Evolutionary conservation across 2,888 invertebrate genomes (phyloP).

Genomic region (Chloroclystis v-ata): DNA sequence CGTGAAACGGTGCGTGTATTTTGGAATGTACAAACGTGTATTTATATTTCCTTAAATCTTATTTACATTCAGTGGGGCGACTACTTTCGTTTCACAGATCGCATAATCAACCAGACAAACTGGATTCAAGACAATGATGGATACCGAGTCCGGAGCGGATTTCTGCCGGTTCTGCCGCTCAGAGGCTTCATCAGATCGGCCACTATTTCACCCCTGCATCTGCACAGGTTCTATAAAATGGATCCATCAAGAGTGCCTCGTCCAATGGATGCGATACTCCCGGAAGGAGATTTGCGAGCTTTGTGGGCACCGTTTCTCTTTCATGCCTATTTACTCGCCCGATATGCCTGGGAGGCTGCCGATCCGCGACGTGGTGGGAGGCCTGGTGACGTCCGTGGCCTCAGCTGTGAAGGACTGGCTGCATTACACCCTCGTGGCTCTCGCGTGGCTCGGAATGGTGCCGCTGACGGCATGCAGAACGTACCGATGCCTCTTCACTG

Average conservation of each 20-base stretch:
- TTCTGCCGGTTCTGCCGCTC: slow-evolving; percentile 99
- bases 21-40: slow-evolving; percentile 12
- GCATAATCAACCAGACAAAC: slow-evolving; percentile 59
- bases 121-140: slow-evolving; percentile 71
- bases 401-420: slow-evolving; percentile 98
- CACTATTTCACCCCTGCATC: slow-evolving; percentile 98
- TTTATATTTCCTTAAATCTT: slow-evolving; percentile 3
- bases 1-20: slow-evolving; percentile 40
- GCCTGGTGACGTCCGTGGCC: slow-evolving; percentile 91
- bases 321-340: slow-evolving; percentile 99
- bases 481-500: slow-evolving; percentile 94
- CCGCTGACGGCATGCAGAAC: slow-evolving; percentile 97
- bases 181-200: slow-evolving; percentile 93
- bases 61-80: slow-evolving; percentile 15
- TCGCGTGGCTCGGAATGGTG: slow-evolving; percentile 98
- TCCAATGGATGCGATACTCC: slow-evolving; percentile 99
- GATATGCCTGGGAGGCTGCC: slow-evolving; percentile 99
- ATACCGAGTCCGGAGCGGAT: slow-evolving; percentile 83
- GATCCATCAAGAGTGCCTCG: slow-evolving; percentile 98
- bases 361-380: slow-evolving; percentile 93
- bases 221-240: slow-evolving; percentile 99
- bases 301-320: slow-evolving; percentile 97
- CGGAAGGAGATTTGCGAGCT: slow-evolving; percentile 99
- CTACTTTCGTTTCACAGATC: slow-evolving; percentile 53
- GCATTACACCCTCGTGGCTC: slow-evolving; percentile 96